Percentiles rank a stretch among this genome's conserved stretches.
Evolutionary conservation across 2,113 vertebrate species (phyloP).

Genomic region (Hyperoodon ampullatus): DNA sequence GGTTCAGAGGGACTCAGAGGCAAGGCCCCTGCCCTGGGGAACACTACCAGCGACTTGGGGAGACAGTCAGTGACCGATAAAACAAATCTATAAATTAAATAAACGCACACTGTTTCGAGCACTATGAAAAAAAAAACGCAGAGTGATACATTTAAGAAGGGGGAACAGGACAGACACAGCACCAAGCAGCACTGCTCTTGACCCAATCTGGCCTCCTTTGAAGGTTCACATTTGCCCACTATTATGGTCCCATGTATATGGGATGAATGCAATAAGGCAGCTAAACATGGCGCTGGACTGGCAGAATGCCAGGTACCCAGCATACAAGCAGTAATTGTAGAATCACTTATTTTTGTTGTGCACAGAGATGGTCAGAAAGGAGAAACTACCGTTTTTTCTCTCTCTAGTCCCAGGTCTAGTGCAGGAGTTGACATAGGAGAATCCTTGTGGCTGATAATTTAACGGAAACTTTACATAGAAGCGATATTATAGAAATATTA

Average conservation of each 20-base stretch:
- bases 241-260: background rate
- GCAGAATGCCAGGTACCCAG: background rate
- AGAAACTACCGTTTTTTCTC: background rate
- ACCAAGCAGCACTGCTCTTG: too few species aligned
- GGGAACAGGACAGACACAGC: background rate
- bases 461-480: background rate
- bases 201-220: background rate
- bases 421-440: background rate
- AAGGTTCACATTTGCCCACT: background rate
- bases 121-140: background rate
- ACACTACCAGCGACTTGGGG: background rate
- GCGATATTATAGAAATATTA: background rate
- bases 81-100: background rate
- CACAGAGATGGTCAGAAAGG: background rate
- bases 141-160: too few species aligned
- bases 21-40: background rate
- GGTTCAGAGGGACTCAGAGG: background rate
- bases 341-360: background rate
- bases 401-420: background rate
- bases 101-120: background rate
- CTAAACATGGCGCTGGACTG: rapidly evolving
- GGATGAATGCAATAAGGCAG: background rate
- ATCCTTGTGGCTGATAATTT: too few species aligned
- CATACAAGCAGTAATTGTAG: rapidly evolving
- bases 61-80: rapidly evolving